Conservation (phyloP, 37 sponge, comb jelly and placozoan genomes). For the Spongia lamella region DNA sequence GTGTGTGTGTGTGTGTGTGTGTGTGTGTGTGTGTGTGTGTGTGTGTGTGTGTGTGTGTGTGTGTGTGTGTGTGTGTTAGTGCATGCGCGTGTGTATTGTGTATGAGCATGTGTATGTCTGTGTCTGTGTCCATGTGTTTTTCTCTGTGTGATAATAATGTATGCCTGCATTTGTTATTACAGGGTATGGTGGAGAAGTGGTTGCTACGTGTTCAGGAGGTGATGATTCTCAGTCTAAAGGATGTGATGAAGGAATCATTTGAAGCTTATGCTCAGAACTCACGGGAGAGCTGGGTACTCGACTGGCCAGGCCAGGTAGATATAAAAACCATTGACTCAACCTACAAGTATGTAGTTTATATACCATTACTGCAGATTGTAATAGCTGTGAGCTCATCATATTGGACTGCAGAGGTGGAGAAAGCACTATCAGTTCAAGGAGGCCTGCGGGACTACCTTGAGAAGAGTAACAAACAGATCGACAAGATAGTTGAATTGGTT, state of each 20-base stretch:
- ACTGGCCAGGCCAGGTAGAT: constrained; percentile 95
- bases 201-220: constrained; percentile 85
- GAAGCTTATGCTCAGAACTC: constrained; percentile 68
- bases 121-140: background rate
- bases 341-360: background rate
- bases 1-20: background rate
- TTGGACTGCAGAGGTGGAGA: constrained; percentile 91
- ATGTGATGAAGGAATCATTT: constrained; percentile 77
- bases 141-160: background rate
- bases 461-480: constrained; percentile 84
- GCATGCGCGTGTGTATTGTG: background rate
- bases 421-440: constrained; percentile 50
- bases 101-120: background rate
- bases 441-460: constrained; percentile 75
- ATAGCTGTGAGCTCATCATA: constrained; percentile 86
- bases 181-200: constrained; percentile 99
- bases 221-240: constrained; percentile 89
- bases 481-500: constrained; percentile 92
- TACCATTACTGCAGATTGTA: constrained; percentile 49
- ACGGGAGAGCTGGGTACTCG: constrained; percentile 86
- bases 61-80: constrained; percentile 9
- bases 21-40: background rate
- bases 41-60: background rate
- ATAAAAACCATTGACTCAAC: too few species aligned
- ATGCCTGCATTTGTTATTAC: too few species aligned